A percentile compares a stretch with the other conserved stretches of the same genome.
phyloP scores from a whole-genome alignment of 2,888 invertebrate genomes.

The Petrolisthes cinctipes region DNA sequence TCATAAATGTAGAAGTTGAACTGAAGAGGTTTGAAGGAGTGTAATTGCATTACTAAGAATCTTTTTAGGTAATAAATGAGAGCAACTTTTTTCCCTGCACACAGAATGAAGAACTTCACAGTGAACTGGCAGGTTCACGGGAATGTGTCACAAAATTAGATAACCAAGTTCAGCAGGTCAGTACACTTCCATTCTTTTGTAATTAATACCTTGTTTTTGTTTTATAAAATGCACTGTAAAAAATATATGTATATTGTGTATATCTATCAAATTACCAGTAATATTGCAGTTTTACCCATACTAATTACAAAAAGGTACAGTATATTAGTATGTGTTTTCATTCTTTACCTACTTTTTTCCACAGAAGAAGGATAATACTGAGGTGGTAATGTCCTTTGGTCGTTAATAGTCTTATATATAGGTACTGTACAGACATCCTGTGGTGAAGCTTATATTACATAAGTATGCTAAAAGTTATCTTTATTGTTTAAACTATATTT shows the following conservation, averaged over 20 bases:
- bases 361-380: background rate
- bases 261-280: background rate
- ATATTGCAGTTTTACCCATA: background rate
- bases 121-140: conserved; percentile 43
- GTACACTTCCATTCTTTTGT: background rate
- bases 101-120: conserved; percentile 64
- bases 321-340: background rate
- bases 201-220: background rate
- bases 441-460: too few relatives aligned
- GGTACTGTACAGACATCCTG: too few relatives aligned
- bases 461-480: too few relatives aligned
- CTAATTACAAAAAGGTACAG: background rate
- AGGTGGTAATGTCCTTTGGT: background rate
- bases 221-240: background rate
- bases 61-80: background rate
- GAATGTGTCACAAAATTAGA: conserved; percentile 56
- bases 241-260: background rate
- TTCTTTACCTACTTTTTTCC: background rate
- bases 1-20: too few relatives aligned
- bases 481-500: too few relatives aligned
- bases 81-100: background rate
- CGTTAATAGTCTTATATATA: too few relatives aligned
- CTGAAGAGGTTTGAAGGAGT: too few relatives aligned
- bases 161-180: conserved; percentile 61
- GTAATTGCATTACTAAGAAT: too few relatives aligned